phyloP scores from a whole-genome alignment of 2,113 vertebrate genomes.

The Stercorarius parasiticus region DNA sequence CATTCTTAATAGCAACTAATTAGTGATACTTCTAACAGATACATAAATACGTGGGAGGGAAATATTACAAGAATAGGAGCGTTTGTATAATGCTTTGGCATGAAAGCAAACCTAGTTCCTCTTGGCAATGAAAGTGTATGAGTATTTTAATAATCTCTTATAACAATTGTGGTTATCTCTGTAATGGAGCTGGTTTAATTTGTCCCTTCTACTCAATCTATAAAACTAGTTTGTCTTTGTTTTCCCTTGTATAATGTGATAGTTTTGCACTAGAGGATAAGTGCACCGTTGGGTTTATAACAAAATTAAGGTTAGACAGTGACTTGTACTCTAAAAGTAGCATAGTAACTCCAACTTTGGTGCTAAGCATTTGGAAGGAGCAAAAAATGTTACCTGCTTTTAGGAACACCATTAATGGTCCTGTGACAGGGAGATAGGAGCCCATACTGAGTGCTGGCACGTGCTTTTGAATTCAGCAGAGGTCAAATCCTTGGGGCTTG shows the following conservation, averaged over 20 bases:
- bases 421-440: background rate
- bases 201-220: background rate
- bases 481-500: background rate
- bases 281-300: background rate
- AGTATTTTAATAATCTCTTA: background rate
- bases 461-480: background rate
- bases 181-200: background rate
- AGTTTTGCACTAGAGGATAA: background rate
- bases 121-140: background rate
- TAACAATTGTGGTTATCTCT: background rate
- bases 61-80: background rate
- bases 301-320: background rate
- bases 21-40: constrained; percentile 22
- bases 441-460: fast-evolving
- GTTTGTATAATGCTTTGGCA: background rate
- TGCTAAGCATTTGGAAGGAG: background rate
- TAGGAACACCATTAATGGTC: fast-evolving
- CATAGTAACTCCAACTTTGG: background rate
- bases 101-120: background rate
- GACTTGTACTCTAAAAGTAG: background rate
- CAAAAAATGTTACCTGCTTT: background rate
- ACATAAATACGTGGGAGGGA: background rate
- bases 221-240: background rate
- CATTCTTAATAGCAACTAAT: constrained; percentile 7
- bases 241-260: background rate